phyloP scores from a whole-genome alignment of 2,888 invertebrate species.

The Plusia festucae region DNA sequence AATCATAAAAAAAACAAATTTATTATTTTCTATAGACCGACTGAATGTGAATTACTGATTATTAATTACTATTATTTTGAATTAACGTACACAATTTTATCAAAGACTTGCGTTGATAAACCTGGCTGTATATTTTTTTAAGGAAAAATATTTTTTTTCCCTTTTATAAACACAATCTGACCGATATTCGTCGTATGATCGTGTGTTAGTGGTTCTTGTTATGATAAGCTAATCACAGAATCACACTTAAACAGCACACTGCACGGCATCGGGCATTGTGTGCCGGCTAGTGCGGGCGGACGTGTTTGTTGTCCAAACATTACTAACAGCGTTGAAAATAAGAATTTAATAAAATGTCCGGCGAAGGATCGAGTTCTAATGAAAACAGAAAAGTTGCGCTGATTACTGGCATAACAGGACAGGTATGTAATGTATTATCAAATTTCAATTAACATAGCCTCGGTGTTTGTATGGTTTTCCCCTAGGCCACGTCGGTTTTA shows the following conservation, averaged over 20 bases:
- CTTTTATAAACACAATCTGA: neutral
- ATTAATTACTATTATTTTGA: neutral
- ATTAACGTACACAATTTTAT: neutral
- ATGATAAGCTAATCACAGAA: conserved; percentile 65
- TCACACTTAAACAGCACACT: conserved; percentile 37
- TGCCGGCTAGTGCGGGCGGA: conserved; percentile 59
- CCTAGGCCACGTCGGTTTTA: conserved; percentile 42
- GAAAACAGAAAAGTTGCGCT: conserved; percentile 93
- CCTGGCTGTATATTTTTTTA: neutral
- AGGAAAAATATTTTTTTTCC: neutral
- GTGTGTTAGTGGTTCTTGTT: conserved; percentile 49
- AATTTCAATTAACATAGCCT: neutral
- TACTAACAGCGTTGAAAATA: conserved; percentile 15
- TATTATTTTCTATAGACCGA: too few species aligned
- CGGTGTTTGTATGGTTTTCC: conserved; percentile 9
- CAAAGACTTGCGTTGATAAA: neutral
- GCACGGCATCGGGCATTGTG: conserved; percentile 1
- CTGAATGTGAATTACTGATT: neutral
- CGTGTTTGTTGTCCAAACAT: conserved; percentile 51
- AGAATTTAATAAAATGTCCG: conserved; percentile 72
- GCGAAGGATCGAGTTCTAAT: conserved; percentile 69
- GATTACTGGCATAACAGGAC: conserved; percentile 99
- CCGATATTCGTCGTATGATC: conserved; percentile 33
- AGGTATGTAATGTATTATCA: conserved; percentile 90
- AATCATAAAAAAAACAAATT: neutral